Conservation (phyloP, 2,888 invertebrate species). For the Seira sanloemensis region DNA sequence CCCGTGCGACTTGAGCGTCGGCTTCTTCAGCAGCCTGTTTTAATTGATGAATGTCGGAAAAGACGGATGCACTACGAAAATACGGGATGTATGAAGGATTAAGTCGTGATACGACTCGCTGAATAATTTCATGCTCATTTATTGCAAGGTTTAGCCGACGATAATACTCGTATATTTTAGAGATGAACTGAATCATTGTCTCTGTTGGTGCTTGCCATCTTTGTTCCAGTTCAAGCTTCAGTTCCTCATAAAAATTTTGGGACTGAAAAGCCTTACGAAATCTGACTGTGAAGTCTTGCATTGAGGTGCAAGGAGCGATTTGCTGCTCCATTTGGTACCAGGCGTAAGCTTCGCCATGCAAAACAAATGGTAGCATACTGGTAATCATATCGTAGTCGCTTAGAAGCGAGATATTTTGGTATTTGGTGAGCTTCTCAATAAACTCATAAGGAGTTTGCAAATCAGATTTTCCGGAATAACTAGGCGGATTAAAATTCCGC, state of each 20-base stretch:
- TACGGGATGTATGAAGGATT: conserved; percentile 23
- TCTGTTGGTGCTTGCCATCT: conserved; percentile 19
- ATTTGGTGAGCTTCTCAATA: conserved; percentile 13
- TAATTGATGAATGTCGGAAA: neutral
- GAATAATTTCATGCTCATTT: neutral
- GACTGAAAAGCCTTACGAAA: neutral
- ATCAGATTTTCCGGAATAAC: too few relatives aligned
- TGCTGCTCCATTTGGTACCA: conserved; percentile 20
- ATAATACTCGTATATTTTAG: conserved; percentile 12
- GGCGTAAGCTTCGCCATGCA: neutral
- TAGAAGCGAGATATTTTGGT: neutral
- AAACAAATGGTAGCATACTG: neutral
- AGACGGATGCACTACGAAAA: neutral
- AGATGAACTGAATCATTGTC: neutral
- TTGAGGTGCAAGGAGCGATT: neutral
- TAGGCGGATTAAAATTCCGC: too few relatives aligned
- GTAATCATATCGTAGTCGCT: neutral
- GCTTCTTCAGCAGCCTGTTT: neutral
- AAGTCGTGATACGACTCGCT: neutral
- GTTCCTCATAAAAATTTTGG: neutral
- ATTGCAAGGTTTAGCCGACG: neutral
- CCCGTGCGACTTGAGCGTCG: neutral
- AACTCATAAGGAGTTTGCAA: too few relatives aligned
- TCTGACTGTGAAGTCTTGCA: conserved; percentile 1
- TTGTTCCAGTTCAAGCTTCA: neutral